A percentile compares a stretch with the other conserved stretches of the same genome.
Evolutionary conservation across 2,113 vertebrate species (phyloP).

Genomic region (Centropus unirufus): DNA sequence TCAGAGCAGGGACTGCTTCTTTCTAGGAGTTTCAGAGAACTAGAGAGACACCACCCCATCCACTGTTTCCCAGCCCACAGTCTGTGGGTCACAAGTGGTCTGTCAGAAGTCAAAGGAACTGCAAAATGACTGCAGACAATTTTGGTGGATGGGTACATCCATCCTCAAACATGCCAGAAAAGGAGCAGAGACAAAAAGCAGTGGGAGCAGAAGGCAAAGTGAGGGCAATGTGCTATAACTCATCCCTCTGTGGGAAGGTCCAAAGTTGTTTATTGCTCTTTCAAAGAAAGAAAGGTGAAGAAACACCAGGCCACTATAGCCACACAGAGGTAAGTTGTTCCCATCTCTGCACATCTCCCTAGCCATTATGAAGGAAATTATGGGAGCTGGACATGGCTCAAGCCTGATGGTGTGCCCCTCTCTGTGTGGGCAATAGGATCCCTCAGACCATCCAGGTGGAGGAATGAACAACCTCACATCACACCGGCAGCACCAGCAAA

Average conservation of each 20-base stretch:
- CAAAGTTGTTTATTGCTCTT: background rate
- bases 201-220: background rate
- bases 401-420: background rate
- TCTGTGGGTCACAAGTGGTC: background rate
- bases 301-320: background rate
- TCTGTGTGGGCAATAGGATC: background rate
- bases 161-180: background rate
- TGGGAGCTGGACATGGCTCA: background rate
- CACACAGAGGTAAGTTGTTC: background rate
- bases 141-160: background rate
- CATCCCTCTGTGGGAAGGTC: rapidly evolving
- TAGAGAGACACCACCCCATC: background rate
- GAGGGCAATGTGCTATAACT: background rate
- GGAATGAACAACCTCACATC: background rate
- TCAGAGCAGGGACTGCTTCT: background rate
- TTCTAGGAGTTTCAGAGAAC: background rate
- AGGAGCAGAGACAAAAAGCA: background rate
- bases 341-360: background rate
- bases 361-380: background rate
- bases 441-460: background rate
- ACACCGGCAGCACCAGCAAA: background rate
- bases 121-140: background rate
- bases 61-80: background rate
- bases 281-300: background rate
- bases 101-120: background rate